Base-by-base conservation (phyloP, 2,797 vertebrate species). In the Chloroceryle inda region DNA sequence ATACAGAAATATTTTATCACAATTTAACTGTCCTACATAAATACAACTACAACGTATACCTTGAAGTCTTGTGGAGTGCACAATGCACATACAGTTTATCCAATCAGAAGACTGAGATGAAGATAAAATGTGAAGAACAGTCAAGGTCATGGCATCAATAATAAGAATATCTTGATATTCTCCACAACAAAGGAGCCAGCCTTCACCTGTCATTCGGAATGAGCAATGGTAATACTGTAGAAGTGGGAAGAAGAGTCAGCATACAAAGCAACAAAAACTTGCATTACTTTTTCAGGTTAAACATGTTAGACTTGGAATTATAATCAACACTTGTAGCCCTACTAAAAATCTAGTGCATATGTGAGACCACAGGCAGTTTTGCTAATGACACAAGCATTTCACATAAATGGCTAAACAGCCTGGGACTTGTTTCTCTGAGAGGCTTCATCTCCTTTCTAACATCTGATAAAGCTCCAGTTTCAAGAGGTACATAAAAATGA, bases 161-260 rank as follows among this genome's bases (percentile, higher is more conserved):
- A 98, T 89, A 38, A 98, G 95, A 86, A 98, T 63, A 67, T 98
- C 97, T 86, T 94, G 96, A 88, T 98, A 98, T 45, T 98, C 97
- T 79, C 98, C 98, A 92, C 98, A 98, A 66, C 98, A 98, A 26
- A 98, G 97, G 45, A 98, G 97, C 98, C 98, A 98, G 63, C 98
- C 98, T 81, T 98, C 98, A 23, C 98, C 98, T 18, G 96, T 97
- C 98, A 98, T 98, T 92, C 98, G 97, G 96, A 96, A 98, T 7
- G 98, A 97, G 94, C 98, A 98, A 95, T 98, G 97, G 96, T 98
- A 98, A 91, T 98, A 98, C 98, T 98, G 84, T 10, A 33, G 50
- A 94, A 83, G 84, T 6, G 12, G 49, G 84, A 94, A 92, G 77
- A 82, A 96, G 58, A 86, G 59, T 97, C 66, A 96, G 71, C 67